A percentile compares a stretch with the other conserved stretches of the same genome.
phyloP scores from a whole-genome alignment of 2,797 vertebrate species.

The Poeciliopsis infans region DNA sequence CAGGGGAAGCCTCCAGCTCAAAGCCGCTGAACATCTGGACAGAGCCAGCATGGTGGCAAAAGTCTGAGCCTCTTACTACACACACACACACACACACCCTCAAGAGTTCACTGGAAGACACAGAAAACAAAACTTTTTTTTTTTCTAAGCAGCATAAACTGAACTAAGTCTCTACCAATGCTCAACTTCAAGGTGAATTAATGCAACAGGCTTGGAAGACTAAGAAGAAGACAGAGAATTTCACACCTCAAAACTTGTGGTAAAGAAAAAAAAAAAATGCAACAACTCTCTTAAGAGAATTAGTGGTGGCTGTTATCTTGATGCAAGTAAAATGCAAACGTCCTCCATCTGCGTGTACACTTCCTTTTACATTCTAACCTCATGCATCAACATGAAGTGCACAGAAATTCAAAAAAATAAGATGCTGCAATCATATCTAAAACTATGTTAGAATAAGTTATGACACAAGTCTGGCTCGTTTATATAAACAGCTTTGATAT shows the following conservation, averaged over 20 bases:
- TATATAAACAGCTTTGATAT: background rate
- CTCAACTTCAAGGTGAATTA: background rate
- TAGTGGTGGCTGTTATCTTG: background rate
- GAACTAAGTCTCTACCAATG: background rate
- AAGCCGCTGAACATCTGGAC: slow-evolving; percentile 46
- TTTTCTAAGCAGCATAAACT: slow-evolving; percentile 20
- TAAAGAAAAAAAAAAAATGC: no score
- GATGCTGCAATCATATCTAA: background rate
- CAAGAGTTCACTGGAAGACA: slow-evolving; percentile 66
- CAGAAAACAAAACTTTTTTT: slow-evolving; percentile 44
- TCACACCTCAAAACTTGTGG: background rate
- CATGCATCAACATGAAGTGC: background rate
- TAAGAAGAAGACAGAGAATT: no score
- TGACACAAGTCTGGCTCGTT: slow-evolving; percentile 10
- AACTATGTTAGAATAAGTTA: background rate
- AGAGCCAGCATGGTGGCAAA: slow-evolving; percentile 56
- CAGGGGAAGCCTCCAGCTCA: slow-evolving; percentile 53
- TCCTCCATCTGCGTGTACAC: background rate
- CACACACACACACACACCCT: slow-evolving; percentile 9
- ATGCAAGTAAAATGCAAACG: background rate
- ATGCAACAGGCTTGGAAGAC: background rate
- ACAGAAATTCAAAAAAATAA: background rate
- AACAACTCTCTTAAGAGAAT: background rate
- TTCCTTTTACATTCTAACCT: slow-evolving; percentile 2
- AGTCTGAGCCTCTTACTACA: slow-evolving; percentile 57